These are phyloP conservation scores for Opisthocomus hoazin DNA, from an alignment of 2,113 vertebrate species.

Conservation along the genomic window DNA sequence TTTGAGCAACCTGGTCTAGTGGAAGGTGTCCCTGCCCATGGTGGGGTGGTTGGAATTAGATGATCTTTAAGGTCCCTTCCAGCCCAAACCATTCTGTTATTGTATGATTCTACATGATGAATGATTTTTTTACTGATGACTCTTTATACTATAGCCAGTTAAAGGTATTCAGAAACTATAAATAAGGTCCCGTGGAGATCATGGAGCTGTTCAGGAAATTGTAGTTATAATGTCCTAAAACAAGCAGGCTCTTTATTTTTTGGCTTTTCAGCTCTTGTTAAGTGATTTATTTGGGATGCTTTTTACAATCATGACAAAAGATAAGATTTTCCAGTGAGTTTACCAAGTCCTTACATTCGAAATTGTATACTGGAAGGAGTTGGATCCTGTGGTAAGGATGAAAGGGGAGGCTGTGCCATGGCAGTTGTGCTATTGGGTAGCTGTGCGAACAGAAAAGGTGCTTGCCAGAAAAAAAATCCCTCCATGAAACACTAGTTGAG, in stretches of 20 bases:
- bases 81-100: too few relatives aligned
- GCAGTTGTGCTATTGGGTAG: neutral
- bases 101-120: too few relatives aligned
- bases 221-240: neutral
- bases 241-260: neutral
- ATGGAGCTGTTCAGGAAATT: neutral
- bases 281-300: neutral
- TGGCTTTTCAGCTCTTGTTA: neutral
- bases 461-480: neutral
- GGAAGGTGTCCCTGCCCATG: too few relatives aligned
- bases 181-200: neutral
- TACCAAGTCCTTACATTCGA: neutral
- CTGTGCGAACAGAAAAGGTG: neutral
- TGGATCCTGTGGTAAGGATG: accelerated
- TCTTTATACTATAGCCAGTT: neutral
- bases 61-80: too few relatives aligned
- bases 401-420: neutral
- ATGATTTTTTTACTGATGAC: neutral
- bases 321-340: neutral
- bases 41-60: too few relatives aligned
- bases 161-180: neutral
- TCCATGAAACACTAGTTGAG: neutral
- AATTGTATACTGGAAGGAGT: neutral
- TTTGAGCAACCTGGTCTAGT: too few relatives aligned
- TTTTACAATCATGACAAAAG: neutral